Evolutionary conservation across 2,888 invertebrate genomes (phyloP), one percentile per base, ranked within the genome.

Genomic region (Drosophila neutralis): DNA sequence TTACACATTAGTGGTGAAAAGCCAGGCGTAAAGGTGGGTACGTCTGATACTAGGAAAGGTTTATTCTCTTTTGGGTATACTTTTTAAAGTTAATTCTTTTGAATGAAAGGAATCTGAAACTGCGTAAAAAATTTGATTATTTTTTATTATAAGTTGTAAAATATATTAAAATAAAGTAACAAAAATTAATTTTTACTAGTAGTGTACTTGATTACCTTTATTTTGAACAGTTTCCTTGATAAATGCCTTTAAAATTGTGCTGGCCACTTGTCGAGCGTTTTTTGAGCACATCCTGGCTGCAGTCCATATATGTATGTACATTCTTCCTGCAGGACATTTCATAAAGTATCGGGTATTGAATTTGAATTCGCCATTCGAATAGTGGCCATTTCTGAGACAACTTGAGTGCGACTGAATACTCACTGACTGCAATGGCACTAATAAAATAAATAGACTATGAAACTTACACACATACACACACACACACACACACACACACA

Each of bases 361-460:
- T 66, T 66, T 21, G 49, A 54, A 45, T 54, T 38, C 21, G 24
- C 31, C 45, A 68, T 59, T 59, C 24, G 53, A 69, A 58, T 24
- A 60, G 42, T 48, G 31, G 33, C 53, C 29, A 49, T 40, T 48
- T 42, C 42, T 31, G 21, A 38, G 57, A 58, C 57, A 59, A 62
- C 62, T 65, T 49, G 31, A 74, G 58, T 62, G 35, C 42, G 45
- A 56, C 45, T 27, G 53, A 45, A 45, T 24, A 45, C 15, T 21
- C 53, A n/a, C 21, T 59, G 73, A 57, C 64, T 72, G 80, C 73
- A 63, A 51, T 60, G 69, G 31, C 66, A 69, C 76, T 72, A 71
- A 78, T 83, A 74, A 83, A 86, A 81, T 86, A 76, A 83, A 83
- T 86, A 86, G 81, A 80, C 78, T 78, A 65, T 69, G 66, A 69